Base-by-base conservation (phyloP, 2,888 invertebrate species). In the Hemicrepidius hirtus region DNA sequence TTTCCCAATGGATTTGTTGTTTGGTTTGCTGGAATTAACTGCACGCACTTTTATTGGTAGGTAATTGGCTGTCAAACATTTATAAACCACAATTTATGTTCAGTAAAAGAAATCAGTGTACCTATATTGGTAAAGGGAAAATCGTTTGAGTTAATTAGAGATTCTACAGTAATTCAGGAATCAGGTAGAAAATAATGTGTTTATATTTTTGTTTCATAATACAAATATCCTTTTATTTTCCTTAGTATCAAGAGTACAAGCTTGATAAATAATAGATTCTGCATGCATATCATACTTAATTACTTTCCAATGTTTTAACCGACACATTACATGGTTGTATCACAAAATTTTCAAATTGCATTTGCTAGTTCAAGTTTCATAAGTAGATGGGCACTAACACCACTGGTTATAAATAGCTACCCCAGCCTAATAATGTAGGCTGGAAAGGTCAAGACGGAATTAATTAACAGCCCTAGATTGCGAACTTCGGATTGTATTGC, bases 391-490 rank as follows among this genome's bases (percentile, higher is more conserved):
- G 13, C 13, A 41, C 55, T 35, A 35, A 16, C 13, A 28, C 16
- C 35, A n/a, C 28, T 9, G 13, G 35, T 32, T 55, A 35, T 55
- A 57, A 57, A 57, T 57, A 57, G 37, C 32, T 16, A 35, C 37
- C 57, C 57, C n/a, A 20, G 35, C 10, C 40, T 57, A 32, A 37
- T 57, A 57, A 57, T 37, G 20, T 37, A 67, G 57, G 46, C 35
- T 35, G 59, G 49, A 68, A 44, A 59, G 59, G 46, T 59, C 57
- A 68, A 68, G 59, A 67, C 67, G 37, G 60, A 68, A 50, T 60
- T 68, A 68, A 68, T 68, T 68, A 59, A 68, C 66, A 41, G 37
- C 66, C 66, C 46, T 44, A 40, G 41, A 60, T 21, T 59, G 18
- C 46, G 35, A 68, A 68, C 49, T 44, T 53, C 16, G 35, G 40